These are phyloP conservation scores for Tringa solitaria DNA, from an alignment of 2,113 vertebrate species.

Conservation along the genomic window DNA sequence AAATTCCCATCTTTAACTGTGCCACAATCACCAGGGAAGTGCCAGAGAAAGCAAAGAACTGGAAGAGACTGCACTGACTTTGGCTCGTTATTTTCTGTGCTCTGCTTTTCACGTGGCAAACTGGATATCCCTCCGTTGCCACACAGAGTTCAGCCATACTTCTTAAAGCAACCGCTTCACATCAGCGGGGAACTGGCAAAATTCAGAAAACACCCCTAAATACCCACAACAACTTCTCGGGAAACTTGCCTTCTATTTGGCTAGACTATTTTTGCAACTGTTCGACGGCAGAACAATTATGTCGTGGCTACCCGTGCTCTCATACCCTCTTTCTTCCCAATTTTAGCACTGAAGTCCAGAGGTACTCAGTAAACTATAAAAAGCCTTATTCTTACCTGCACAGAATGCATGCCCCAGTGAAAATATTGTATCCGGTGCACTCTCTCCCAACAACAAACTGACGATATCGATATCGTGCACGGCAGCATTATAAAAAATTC, in stretches of 20 bases:
- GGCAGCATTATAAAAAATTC: constrained; percentile 21
- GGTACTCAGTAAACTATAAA: background rate
- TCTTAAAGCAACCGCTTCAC: background rate
- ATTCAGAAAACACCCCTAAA: background rate
- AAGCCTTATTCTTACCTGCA: constrained; percentile 16
- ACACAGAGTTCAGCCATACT: accelerated
- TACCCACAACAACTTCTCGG: background rate
- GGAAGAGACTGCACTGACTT: accelerated
- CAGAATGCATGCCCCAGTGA: constrained; percentile 52
- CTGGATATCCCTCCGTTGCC: background rate
- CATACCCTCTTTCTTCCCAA: accelerated
- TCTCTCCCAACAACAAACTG: constrained; percentile 46
- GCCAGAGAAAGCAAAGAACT: background rate
- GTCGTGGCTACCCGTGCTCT: background rate
- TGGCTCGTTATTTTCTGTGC: background rate
- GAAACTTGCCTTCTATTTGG: background rate
- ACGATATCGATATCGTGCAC: constrained; percentile 49
- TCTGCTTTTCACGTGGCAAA: background rate
- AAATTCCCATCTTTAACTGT: background rate
- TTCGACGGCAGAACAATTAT: background rate
- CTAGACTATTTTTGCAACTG: background rate
- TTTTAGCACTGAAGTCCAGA: background rate
- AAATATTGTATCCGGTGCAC: constrained; percentile 43
- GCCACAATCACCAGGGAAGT: background rate
- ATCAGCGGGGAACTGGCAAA: background rate